phyloP scores from a whole-genome alignment of 2,888 invertebrate genomes.

The Phortica magna region DNA sequence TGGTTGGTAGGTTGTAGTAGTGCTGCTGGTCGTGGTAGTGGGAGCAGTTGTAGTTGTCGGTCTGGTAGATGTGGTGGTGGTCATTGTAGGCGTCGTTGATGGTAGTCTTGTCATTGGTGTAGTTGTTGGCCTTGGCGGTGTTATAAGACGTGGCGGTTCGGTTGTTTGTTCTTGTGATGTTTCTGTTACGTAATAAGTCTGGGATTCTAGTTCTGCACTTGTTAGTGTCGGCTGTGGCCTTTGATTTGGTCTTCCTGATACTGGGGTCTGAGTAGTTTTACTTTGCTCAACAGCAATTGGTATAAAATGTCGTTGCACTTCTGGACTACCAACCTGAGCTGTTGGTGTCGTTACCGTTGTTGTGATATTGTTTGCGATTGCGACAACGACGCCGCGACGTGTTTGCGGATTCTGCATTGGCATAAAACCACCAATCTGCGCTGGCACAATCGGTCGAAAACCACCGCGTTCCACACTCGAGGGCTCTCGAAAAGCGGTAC shows the following conservation, averaged over 20 bases:
- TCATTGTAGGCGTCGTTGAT: slow-evolving; percentile 11
- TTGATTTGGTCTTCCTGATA: background rate
- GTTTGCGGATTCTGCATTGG: slow-evolving; percentile 80
- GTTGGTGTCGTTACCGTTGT: slow-evolving; percentile 17
- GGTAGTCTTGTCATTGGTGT: slow-evolving; percentile 1
- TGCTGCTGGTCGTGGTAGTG: slow-evolving; percentile 40
- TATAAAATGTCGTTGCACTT: slow-evolving; percentile 48
- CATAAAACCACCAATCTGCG: slow-evolving; percentile 85
- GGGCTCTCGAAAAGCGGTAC: slow-evolving; percentile 74
- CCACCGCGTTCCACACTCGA: slow-evolving; percentile 85
- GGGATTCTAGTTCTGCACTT: slow-evolving; percentile 53
- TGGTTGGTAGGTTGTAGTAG: slow-evolving; percentile 22
- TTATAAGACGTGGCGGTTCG: slow-evolving; percentile 45
- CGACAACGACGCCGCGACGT: slow-evolving; percentile 65
- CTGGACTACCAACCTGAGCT: slow-evolving; percentile 21
- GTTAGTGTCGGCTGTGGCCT: slow-evolving; percentile 52
- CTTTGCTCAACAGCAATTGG: slow-evolving; percentile 54
- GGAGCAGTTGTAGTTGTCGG: slow-evolving; percentile 47
- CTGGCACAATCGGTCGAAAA: slow-evolving; percentile 87
- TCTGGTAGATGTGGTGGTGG: slow-evolving; percentile 36
- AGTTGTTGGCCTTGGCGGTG: slow-evolving; percentile 38
- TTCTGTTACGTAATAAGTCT: slow-evolving; percentile 75
- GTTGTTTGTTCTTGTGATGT: slow-evolving; percentile 59
- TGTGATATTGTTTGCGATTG: slow-evolving; percentile 68
- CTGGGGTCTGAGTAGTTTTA: background rate